phyloP scores from a whole-genome alignment of 2,113 vertebrate genomes.

The Rafetus swinhoei region DNA sequence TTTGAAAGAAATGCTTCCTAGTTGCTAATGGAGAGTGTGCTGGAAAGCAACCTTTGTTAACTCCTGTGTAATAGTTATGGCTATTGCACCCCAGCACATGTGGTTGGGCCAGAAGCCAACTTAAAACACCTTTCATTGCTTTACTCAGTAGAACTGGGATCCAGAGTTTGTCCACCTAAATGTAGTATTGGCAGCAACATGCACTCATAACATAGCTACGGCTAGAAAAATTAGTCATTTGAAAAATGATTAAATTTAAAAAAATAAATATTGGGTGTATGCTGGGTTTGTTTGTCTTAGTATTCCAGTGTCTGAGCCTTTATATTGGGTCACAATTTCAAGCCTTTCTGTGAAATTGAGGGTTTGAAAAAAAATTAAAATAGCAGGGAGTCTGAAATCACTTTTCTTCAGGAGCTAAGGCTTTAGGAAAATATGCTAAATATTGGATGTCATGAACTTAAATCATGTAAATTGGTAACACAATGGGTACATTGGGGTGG shows the following conservation, averaged over 20 bases:
- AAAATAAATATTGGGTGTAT: no score
- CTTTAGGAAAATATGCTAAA: background rate
- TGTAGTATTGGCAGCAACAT: background rate
- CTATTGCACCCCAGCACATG: background rate
- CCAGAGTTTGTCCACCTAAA: background rate
- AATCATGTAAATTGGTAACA: rapidly evolving
- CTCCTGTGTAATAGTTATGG: background rate
- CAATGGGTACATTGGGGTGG: background rate
- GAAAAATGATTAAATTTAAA: no score
- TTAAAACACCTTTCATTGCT: background rate
- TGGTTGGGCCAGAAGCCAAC: background rate
- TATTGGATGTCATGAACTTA: background rate
- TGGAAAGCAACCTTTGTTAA: background rate
- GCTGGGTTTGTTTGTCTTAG: background rate
- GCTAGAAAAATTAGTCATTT: background rate
- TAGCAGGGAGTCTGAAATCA: background rate
- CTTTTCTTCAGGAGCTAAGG: rapidly evolving
- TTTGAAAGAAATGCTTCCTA: background rate
- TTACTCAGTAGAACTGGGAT: background rate
- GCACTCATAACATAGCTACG: background rate
- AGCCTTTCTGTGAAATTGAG: background rate
- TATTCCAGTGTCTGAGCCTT: background rate
- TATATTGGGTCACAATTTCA: background rate
- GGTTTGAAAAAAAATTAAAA: no score
- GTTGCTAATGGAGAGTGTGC: background rate